Percentiles rank a stretch among this genome's conserved stretches.
Conservation (phyloP, 2,888 invertebrate species). For the Steromphala cineraria region DNA sequence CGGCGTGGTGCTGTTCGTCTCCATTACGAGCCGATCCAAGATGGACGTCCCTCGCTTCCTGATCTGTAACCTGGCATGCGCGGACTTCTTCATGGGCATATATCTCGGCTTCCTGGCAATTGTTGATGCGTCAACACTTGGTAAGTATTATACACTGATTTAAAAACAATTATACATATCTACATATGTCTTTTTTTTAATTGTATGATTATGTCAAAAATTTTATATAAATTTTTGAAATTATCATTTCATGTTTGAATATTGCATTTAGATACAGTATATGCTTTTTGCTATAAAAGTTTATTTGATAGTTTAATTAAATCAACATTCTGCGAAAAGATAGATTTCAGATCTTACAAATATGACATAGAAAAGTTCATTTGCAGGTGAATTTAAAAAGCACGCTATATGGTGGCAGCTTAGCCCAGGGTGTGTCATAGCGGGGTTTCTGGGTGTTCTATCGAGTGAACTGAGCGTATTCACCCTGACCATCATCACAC, state of each 20-base stretch:
- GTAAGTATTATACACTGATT: slow-evolving; percentile 41
- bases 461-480: slow-evolving; percentile 96
- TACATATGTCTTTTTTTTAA: too few species aligned
- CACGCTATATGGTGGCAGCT: slow-evolving; percentile 98
- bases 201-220: too few species aligned
- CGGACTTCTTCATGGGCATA: slow-evolving; percentile 97
- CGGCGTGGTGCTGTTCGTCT: slow-evolving; percentile 94
- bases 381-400: slow-evolving; percentile 91
- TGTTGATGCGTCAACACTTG: slow-evolving; percentile 95
- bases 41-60: slow-evolving; percentile 97
- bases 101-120: slow-evolving; percentile 95
- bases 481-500: slow-evolving; percentile 95
- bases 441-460: slow-evolving; percentile 95
- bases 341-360: too few species aligned
- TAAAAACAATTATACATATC: too few species aligned
- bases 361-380: too few species aligned
- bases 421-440: slow-evolving; percentile 92
- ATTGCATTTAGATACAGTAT: too few species aligned
- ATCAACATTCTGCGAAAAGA: too few species aligned
- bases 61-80: slow-evolving; percentile 96
- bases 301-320: too few species aligned
- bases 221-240: too few species aligned
- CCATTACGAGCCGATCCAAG: slow-evolving; percentile 92
- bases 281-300: too few species aligned
- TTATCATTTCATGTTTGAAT: too few species aligned